Evolutionary conservation across 2,113 vertebrate species (phyloP).

Genomic region (Otus sunia): DNA sequence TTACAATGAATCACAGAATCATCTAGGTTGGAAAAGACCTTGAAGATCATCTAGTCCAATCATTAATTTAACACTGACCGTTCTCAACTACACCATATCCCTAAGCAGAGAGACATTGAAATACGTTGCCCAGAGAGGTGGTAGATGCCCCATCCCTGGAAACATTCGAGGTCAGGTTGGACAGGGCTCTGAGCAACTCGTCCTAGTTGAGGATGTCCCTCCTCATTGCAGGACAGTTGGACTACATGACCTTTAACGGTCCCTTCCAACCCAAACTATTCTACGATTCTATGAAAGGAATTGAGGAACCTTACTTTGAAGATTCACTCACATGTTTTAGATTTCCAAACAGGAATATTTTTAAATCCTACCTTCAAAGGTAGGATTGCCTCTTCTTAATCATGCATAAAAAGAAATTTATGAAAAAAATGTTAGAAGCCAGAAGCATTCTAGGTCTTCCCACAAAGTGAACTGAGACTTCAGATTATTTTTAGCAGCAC

Average conservation of each 20-base stretch:
- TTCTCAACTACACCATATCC: too few species aligned
- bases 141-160: not conserved
- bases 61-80: too few species aligned
- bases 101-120: not conserved
- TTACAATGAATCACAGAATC: not conserved
- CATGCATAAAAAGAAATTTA: not conserved
- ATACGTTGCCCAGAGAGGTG: not conserved
- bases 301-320: not conserved
- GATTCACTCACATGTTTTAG: not conserved
- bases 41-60: too few species aligned
- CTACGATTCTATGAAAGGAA: not conserved
- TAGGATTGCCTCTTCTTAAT: not conserved
- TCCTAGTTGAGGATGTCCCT: not conserved
- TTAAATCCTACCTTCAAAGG: not conserved
- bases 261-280: not conserved
- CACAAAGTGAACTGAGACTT: not conserved
- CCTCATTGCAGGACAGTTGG: not conserved
- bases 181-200: not conserved
- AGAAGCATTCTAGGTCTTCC: not conserved
- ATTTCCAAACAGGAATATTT: not conserved
- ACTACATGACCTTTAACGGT: not conserved
- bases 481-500: not conserved
- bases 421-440: not conserved
- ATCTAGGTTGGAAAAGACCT: too few species aligned
- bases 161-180: not conserved